Base-by-base conservation (phyloP, 1,140 invertebrate species). In the Ylistrum balloti region DNA sequence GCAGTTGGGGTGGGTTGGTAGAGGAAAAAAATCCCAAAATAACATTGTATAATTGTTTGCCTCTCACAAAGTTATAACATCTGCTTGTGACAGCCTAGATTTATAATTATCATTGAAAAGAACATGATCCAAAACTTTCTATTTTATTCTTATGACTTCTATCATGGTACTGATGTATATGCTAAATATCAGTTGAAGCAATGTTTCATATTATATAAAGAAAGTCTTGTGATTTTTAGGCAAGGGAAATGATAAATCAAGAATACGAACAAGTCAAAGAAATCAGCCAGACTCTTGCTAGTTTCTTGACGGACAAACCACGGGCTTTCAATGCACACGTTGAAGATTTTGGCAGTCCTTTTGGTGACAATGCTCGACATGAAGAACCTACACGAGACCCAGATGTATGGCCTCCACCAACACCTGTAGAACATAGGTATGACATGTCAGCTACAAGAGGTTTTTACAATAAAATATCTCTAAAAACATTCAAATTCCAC, bases 201-300 rank as follows among this genome's bases (percentile, higher is more conserved):
- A n/a, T n/a, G n/a, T n/a, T n/a, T n/a, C n/a, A n/a, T n/a, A n/a
- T 38, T 5, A 38, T 38, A 13, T 13, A 38, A 38, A 38, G 35
- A 22, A 48, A n/a, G 22, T 48, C 11, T 28, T 86, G 88, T 74
- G 56, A 33, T 85, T 85, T 92, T n/a, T 85, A 98, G 98, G 97
- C 99, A 17, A 98, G 99, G 95, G 98, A 98, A 94, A 98, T 98
- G 96, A 98, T 99, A 94, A 97, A 97, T 34, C 97, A 97, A 87
- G 99, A 99, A 96, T 99, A 98, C 96, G 98, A 99, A 95, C 97
- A 98, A 95, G 97, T 99, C 0, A 99, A 99, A 96, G 97, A 98
- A 86, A 97, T 98, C 35, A 97, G 97, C 92, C 97, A 97, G 89
- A 98, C 97, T 15, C 96, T 99, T 89, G 97, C 96, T 28, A 96